Conservation (phyloP, 2,888 invertebrate species). For the Hartigia nigra region DNA sequence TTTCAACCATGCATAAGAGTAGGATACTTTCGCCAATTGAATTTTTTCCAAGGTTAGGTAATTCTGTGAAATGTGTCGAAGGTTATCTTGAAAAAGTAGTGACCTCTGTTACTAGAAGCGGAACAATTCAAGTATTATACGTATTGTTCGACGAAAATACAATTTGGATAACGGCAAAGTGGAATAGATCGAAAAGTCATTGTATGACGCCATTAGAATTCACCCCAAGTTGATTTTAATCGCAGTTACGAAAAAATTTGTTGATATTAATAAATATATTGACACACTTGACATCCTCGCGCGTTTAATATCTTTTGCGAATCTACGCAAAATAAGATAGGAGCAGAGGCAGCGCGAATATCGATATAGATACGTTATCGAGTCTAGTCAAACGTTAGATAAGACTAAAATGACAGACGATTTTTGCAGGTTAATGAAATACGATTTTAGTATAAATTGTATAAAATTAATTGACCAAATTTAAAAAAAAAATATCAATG, state of each 20-base stretch:
- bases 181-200: background rate
- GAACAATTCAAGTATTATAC: background rate
- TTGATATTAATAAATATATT: background rate
- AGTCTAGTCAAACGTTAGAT: background rate
- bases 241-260: too few relatives aligned
- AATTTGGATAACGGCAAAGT: background rate
- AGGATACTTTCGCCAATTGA: background rate
- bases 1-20: background rate
- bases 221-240: background rate
- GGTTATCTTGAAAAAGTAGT: background rate
- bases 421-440: background rate
- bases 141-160: background rate
- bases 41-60: background rate
- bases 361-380: background rate
- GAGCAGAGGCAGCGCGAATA: background rate
- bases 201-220: background rate
- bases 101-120: background rate
- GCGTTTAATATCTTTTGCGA: background rate
- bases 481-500: background rate
- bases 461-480: background rate
- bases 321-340: background rate
- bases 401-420: background rate
- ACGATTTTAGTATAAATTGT: background rate
- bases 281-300: background rate
- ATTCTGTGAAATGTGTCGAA: background rate